phyloP scores from a whole-genome alignment of 37 sponge, comb jelly and placozoan species.

The Eunapius fragilis region DNA sequence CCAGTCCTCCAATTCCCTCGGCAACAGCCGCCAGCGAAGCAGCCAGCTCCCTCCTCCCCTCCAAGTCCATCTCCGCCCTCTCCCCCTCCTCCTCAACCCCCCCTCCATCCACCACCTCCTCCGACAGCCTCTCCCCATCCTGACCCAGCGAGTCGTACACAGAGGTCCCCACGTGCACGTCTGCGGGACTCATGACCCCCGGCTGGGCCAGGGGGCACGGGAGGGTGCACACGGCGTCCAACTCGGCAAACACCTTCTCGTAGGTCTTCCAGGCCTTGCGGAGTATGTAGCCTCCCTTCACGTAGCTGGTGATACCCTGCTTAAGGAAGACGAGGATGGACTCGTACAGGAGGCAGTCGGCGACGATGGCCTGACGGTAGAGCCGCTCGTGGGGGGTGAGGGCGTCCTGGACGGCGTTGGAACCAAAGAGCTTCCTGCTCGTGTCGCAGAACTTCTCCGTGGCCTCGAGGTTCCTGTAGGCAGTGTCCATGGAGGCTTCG shows the following conservation, averaged over 20 bases:
- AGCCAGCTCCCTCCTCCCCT: not conserved
- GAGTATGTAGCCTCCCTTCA: constrained; percentile 89
- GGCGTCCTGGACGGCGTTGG: constrained; percentile 5
- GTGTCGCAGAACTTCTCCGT: constrained; percentile 76
- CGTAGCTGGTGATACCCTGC: constrained; percentile 83
- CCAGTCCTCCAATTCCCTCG: constrained; percentile 6
- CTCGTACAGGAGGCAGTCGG: constrained; percentile 87
- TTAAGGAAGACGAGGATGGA: constrained; percentile 78
- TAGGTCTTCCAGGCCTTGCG: constrained; percentile 92
- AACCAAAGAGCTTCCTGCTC: not conserved
- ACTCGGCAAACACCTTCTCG: constrained; percentile 62
- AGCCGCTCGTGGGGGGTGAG: constrained; percentile 62
- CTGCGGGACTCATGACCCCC: constrained; percentile 9
- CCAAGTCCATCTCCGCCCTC: constrained; percentile 1
- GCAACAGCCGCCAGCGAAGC: constrained; percentile 1
- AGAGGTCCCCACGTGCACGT: constrained; percentile 58
- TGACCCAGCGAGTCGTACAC: constrained; percentile 66
- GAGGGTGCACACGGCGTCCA: constrained; percentile 65
- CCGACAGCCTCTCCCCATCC: not conserved
- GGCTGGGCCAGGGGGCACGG: constrained; percentile 59
- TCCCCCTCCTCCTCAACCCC: not conserved
- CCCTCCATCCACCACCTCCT: constrained; percentile 5
- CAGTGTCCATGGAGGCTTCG: constrained; percentile 77
- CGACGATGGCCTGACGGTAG: constrained; percentile 55
- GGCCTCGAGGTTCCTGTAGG: constrained; percentile 68